Evolutionary conservation across 2,113 vertebrate species (phyloP), one percentile per base, ranked within the genome.

Genomic region (Benitochromis conjunctus): DNA sequence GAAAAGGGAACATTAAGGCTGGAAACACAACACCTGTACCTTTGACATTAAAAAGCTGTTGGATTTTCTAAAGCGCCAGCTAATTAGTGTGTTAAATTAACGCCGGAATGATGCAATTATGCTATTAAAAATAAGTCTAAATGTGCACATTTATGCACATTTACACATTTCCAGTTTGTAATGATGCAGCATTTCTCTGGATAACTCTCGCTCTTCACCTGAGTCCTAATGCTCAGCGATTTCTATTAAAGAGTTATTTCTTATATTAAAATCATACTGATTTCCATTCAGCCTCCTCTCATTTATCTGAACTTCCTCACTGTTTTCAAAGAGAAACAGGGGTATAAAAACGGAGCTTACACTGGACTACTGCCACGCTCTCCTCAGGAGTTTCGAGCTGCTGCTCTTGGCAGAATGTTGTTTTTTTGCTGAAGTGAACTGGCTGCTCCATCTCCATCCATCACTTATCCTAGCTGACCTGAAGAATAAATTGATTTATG

Each of bases 171-270:
- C 36, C 31, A 36, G 58, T 3, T 58, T 31, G 56, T 62, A 36
- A 62, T 3, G 0, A 62, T 62, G 58, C 58, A 36, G 6, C 31
- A 54, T n/a, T 54, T 1, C 18, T 54, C 19, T 54, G 9, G 19
- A 5, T 0, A n/a, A 64, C 3, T 38, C 60, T n/a, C 36, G 60
- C 60, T 36, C 2, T 64, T 31, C 31, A 12, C 2, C 0, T 0
- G 10, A 64, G 6, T 64, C 31, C 31, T 64, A 36, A 38, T 0
- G 6, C 60, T 64, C 60, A 12, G 18, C 6, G 36, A 64, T 64
- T 64, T 64, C 60, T 36, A n/a, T 38, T 16, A 38, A 64, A 64
- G 31, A 38, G 31, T 64, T 64, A 7, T 64, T 64, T 64, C 31
- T 64, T 64, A 64, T 38, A 64, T 64, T 18, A 64, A n/a, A 64